phyloP scores from a whole-genome alignment of 2,113 vertebrate genomes.

The Pan troglodytes region NHGRI_mPanTro3-v2.1_pri NC_086015.1:106904001-106904500 shows the following conservation, averaged over 20 bases:
- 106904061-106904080: background rate
- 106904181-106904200: background rate
- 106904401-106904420: background rate
- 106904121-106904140: background rate
- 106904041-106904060: constrained; percentile 1
- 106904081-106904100: background rate
- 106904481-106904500: background rate
- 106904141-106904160: background rate
- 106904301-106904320: background rate
- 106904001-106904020: background rate
- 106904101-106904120: background rate
- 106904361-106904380: background rate
- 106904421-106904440: background rate
- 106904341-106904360: background rate
- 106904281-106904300: background rate
- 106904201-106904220: background rate
- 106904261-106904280: background rate
- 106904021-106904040: background rate
- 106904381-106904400: background rate
- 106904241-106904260: background rate
- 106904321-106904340: fast-evolving
- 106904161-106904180: background rate
- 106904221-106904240: background rate
- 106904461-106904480: background rate
- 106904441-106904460: background rate